Percentiles rank a stretch among this genome's conserved stretches.
Conservation (phyloP, 2,888 invertebrate genomes). For the Onchidella celtica region DNA sequence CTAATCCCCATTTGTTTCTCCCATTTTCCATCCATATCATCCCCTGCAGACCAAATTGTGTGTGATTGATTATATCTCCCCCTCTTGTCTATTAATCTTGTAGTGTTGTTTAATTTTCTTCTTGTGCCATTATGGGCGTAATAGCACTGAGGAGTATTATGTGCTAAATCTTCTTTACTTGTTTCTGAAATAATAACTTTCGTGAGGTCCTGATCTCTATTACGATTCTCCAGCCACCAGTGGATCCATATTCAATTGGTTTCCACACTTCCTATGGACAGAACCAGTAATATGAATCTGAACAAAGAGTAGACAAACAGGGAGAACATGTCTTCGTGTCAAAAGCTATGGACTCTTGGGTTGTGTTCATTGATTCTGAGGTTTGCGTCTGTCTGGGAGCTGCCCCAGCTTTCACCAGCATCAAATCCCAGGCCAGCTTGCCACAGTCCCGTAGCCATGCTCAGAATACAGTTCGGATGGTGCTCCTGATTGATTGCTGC, state of each 20-base stretch:
- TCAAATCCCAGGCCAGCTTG: slow-evolving; percentile 37
- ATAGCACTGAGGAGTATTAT: background rate
- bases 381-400: slow-evolving; percentile 39
- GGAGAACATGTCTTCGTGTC: slow-evolving; percentile 45
- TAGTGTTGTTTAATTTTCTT: slow-evolving; percentile 14
- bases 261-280: background rate
- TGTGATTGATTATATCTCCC: background rate
- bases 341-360: slow-evolving; percentile 37
- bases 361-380: slow-evolving; percentile 41
- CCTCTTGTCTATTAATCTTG: background rate
- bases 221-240: slow-evolving; percentile 2
- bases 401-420: slow-evolving; percentile 42
- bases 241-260: slow-evolving; percentile 32
- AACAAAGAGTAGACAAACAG: slow-evolving; percentile 41
- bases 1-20: no score
- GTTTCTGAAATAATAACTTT: slow-evolving; percentile 40
- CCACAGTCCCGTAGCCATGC: slow-evolving; percentile 36
- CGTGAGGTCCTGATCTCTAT: slow-evolving; percentile 44
- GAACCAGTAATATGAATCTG: slow-evolving; percentile 29
- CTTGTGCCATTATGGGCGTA: slow-evolving; percentile 7
- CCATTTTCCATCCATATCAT: background rate
- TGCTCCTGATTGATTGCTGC: slow-evolving; percentile 46
- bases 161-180: slow-evolving; percentile 21
- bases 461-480: slow-evolving; percentile 32
- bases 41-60: background rate